phyloP scores from a whole-genome alignment of 1,140 invertebrate species.

The Pomacea maculata region DNA sequence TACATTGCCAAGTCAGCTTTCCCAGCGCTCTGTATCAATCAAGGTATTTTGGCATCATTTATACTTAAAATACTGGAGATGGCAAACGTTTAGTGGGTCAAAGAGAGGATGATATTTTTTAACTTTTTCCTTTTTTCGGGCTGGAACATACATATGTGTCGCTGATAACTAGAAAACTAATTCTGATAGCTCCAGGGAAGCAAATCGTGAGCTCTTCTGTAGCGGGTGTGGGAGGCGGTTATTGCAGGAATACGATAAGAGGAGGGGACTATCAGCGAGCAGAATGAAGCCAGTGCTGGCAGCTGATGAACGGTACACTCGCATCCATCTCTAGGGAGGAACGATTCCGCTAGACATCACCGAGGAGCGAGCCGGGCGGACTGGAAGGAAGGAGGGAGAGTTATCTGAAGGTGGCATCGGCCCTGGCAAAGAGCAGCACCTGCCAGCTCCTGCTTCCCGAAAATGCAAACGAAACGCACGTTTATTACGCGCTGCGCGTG shows the following conservation, averaged over 20 bases:
- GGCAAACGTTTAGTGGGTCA: background rate
- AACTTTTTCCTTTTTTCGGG: background rate
- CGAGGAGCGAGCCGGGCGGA: too few relatives aligned
- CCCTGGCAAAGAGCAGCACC: too few relatives aligned
- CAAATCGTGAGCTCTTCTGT: background rate
- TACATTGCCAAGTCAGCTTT: too few relatives aligned
- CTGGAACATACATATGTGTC: background rate
- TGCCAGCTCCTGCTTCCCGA: too few relatives aligned
- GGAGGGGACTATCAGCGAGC: background rate
- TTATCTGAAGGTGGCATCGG: too few relatives aligned
- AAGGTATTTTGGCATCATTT: background rate
- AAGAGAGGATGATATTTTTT: background rate
- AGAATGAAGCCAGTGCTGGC: too few relatives aligned
- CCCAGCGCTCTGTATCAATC: background rate
- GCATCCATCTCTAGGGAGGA: too few relatives aligned
- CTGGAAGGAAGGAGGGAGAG: too few relatives aligned
- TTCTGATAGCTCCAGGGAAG: background rate
- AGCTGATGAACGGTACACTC: too few relatives aligned
- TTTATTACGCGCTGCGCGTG: too few relatives aligned
- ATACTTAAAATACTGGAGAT: background rate
- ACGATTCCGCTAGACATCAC: too few relatives aligned
- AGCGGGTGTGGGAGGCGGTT: background rate
- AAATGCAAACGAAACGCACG: too few relatives aligned
- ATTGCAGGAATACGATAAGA: background rate
- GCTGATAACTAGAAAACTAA: background rate